Conservation (phyloP, 2,888 invertebrate genomes). For the Ochropleura leucogaster region DNA sequence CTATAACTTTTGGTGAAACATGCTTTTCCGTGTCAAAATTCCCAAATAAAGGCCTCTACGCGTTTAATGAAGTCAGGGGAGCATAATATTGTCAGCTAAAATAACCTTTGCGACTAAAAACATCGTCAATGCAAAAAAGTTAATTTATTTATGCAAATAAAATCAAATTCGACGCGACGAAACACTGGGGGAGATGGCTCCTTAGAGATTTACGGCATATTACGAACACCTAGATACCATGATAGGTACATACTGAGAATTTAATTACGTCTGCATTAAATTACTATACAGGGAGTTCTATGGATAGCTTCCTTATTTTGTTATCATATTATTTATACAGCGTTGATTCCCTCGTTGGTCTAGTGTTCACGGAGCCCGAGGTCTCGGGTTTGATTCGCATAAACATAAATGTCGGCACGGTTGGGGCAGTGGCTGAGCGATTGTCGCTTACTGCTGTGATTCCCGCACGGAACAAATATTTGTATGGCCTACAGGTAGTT, state of each 20-base stretch:
- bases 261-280: conserved; percentile 58
- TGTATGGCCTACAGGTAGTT: too few relatives aligned
- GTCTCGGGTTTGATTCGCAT: background rate
- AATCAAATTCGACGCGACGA: conserved; percentile 63
- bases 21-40: conserved; percentile 3
- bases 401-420: too few relatives aligned
- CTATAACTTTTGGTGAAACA: background rate
- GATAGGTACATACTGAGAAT: conserved; percentile 53
- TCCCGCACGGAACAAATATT: too few relatives aligned
- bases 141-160: conserved; percentile 69
- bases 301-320: conserved; percentile 22
- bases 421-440: too few relatives aligned
- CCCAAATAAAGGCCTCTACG: conserved; percentile 28
- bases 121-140: conserved; percentile 64
- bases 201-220: conserved; percentile 62
- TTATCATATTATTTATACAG: conserved; percentile 4
- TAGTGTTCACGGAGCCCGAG: background rate
- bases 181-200: conserved; percentile 62
- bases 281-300: conserved; percentile 33
- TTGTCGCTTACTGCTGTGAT: too few relatives aligned
- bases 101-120: conserved; percentile 61
- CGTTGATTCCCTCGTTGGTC: background rate
- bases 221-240: conserved; percentile 59
- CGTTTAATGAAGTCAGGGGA: conserved; percentile 48
- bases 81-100: conserved; percentile 51